Evolutionary conservation across 2,113 vertebrate species (phyloP).

Genomic region (Gobius niger): DNA sequence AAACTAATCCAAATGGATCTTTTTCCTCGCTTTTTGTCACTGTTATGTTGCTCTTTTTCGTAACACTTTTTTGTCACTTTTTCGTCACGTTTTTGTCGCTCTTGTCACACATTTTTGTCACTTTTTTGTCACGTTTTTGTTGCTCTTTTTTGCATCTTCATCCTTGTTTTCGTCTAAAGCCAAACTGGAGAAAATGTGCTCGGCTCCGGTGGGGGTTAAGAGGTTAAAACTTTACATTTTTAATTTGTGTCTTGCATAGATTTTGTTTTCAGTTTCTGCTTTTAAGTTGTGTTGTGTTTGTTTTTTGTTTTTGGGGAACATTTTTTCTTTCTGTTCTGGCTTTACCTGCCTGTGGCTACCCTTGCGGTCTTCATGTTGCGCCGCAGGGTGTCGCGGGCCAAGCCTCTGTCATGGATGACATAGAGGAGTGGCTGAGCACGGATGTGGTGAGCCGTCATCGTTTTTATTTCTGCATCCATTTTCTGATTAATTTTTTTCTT

Average conservation of each 20-base stretch:
- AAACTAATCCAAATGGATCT: too few relatives aligned
- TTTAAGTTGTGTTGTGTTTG: conserved; percentile 54
- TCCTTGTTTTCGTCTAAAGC: too few relatives aligned
- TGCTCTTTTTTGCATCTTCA: too few relatives aligned
- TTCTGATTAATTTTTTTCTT: not conserved
- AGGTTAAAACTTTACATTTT: not conserved
- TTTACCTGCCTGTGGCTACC: conserved; percentile 78
- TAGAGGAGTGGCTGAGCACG: conserved; percentile 98
- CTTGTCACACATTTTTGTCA: too few relatives aligned
- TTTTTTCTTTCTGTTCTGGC: conserved; percentile 66
- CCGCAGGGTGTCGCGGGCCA: conserved; percentile 87
- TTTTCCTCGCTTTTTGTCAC: not conserved
- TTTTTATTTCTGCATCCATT: conserved; percentile 70
- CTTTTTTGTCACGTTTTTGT: too few relatives aligned
- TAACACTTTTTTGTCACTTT: too few relatives aligned
- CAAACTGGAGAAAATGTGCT: too few relatives aligned
- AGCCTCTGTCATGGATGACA: conserved; percentile 99
- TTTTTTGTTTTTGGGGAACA: conserved; percentile 59
- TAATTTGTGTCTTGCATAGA: not conserved
- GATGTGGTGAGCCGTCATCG: conserved; percentile 93
- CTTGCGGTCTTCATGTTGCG: conserved; percentile 75
- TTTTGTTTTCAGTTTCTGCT: conserved; percentile 9
- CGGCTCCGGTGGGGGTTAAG: too few relatives aligned
- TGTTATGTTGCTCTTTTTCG: too few relatives aligned
- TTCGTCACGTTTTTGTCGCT: too few relatives aligned